phyloP scores from a whole-genome alignment of 2,113 vertebrate genomes.

The Pan troglodytes region NHGRI_mPanTro3-v2.1_pri NC_072415.2:57341501-57342000 shows the following conservation, averaged over 20 bases:
- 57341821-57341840: background rate
- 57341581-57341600: background rate
- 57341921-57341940: conserved; percentile 8
- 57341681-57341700: background rate
- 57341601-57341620: background rate
- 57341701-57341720: conserved; percentile 5
- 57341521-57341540: background rate
- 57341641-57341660: background rate
- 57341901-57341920: background rate
- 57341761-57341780: background rate
- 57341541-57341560: background rate
- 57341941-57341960: background rate
- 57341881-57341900: background rate
- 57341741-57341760: background rate
- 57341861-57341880: background rate
- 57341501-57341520: background rate
- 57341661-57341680: background rate
- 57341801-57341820: background rate
- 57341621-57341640: background rate
- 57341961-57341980: background rate
- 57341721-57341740: conserved; percentile 5
- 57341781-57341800: background rate
- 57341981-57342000: background rate
- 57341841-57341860: background rate
- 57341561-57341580: background rate